Conservation (phyloP, 2,113 vertebrate species). For the Synchiropus splendidus region DNA sequence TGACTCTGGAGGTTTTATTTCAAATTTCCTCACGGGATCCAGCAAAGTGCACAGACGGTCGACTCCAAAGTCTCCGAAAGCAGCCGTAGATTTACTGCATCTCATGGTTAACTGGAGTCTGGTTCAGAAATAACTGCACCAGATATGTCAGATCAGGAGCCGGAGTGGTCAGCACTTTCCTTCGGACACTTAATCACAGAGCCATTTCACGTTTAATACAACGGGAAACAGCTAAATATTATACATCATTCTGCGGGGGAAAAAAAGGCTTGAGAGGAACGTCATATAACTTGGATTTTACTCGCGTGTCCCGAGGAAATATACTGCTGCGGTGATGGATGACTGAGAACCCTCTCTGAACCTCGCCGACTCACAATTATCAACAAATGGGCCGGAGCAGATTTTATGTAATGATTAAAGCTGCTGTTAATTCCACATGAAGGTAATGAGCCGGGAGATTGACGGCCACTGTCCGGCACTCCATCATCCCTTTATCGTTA, state of each 20-base stretch:
- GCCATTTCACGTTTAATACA: slow-evolving; percentile 56
- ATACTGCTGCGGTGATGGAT: slow-evolving; percentile 50
- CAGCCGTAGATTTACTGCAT: slow-evolving; percentile 39
- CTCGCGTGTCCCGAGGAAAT: slow-evolving; percentile 43
- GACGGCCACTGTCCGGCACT: slow-evolving; percentile 57
- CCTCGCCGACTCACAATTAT: slow-evolving; percentile 55
- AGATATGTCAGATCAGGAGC: slow-evolving; percentile 56
- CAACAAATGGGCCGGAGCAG: slow-evolving; percentile 56
- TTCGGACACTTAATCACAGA: slow-evolving; percentile 50
- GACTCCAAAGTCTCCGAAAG: slow-evolving; percentile 29
- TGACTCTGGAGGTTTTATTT: slow-evolving; percentile 29
- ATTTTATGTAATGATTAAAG: slow-evolving; percentile 66
- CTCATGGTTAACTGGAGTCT: slow-evolving; percentile 23
- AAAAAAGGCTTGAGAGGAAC: slow-evolving; percentile 42
- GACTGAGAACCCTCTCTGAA: slow-evolving; percentile 48
- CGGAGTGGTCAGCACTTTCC: slow-evolving; percentile 62
- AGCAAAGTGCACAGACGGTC: slow-evolving; percentile 12
- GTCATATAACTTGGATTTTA: slow-evolving; percentile 46
- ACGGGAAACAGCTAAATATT: slow-evolving; percentile 58
- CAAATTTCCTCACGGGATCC: slow-evolving; percentile 21
- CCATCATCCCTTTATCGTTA: slow-evolving; percentile 67
- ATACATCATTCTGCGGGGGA: slow-evolving; percentile 47
- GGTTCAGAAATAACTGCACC: slow-evolving; percentile 55
- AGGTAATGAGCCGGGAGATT: slow-evolving; percentile 68
- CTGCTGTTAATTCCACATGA: slow-evolving; percentile 62